These are phyloP conservation scores for Lophius piscatorius DNA, from an alignment of 2,113 vertebrate species.

Conservation along the genomic window DNA sequence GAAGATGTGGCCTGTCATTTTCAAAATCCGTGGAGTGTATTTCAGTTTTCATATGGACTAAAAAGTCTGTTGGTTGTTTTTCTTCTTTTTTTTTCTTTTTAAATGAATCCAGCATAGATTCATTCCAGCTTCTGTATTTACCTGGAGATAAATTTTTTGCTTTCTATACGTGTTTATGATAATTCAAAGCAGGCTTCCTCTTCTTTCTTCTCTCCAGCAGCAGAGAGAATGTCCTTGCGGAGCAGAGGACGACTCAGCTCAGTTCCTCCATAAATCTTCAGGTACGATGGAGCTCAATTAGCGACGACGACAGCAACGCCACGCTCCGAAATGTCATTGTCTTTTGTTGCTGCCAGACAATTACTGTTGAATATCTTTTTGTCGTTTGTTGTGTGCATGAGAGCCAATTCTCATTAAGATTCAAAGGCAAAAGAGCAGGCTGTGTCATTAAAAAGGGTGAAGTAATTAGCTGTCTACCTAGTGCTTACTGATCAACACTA, in stretches of 20 bases:
- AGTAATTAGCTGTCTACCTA: conserved; percentile 34
- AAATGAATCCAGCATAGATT: conserved; percentile 21
- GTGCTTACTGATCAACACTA: conserved; percentile 12
- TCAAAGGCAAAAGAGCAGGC: conserved; percentile 42
- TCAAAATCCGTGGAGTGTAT: background rate
- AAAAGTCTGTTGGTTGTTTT: conserved; percentile 1
- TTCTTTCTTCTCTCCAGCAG: conserved; percentile 14
- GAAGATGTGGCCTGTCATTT: too few species aligned
- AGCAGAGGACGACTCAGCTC: conserved; percentile 34
- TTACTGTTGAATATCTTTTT: conserved; percentile 55
- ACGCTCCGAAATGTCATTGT: conserved; percentile 46
- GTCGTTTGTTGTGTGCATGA: conserved; percentile 49
- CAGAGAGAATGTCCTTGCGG: conserved; percentile 32
- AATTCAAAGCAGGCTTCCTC: conserved; percentile 2
- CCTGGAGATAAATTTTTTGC: conserved; percentile 18
- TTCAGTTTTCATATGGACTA: background rate
- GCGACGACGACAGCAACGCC: background rate
- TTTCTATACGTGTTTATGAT: background rate
- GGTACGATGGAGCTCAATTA: conserved; percentile 62
- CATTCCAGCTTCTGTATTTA: conserved; percentile 26
- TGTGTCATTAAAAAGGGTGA: conserved; percentile 31
- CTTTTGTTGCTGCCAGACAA: conserved; percentile 48
- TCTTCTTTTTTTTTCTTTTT: too few species aligned
- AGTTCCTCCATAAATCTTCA: conserved; percentile 47
- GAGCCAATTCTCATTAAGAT: conserved; percentile 33